phyloP scores from a whole-genome alignment of 1,140 invertebrate genomes.

The Ylistrum balloti region DNA sequence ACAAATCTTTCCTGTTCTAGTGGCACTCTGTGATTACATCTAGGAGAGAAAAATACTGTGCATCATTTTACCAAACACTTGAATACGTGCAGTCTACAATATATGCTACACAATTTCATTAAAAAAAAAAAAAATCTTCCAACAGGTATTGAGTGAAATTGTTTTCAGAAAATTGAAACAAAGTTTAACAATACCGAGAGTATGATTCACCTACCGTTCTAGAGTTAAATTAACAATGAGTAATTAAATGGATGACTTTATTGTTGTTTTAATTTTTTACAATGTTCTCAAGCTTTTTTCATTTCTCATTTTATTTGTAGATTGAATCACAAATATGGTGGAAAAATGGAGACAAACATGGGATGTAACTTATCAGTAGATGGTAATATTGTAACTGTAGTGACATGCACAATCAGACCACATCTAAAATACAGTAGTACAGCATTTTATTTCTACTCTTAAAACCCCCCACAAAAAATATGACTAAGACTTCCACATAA shows the following conservation, averaged over 20 bases:
- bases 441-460: not conserved
- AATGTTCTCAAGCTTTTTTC: not conserved
- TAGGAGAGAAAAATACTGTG: not conserved
- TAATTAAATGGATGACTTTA: no score
- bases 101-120: not conserved
- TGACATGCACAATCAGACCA: not conserved
- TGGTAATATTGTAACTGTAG: no score
- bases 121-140: no score
- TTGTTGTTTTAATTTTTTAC: not conserved
- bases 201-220: no score
- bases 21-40: not conserved
- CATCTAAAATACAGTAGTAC: not conserved
- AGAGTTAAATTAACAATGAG: no score
- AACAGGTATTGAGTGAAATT: no score
- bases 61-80: not conserved
- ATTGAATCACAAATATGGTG: not conserved
- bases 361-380: not conserved
- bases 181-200: no score
- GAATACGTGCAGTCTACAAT: not conserved
- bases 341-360: no score
- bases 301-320: conserved; percentile 2
- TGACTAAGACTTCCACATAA: no score
- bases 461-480: not conserved
- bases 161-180: no score
- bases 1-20: not conserved